Evolutionary conservation across 2,888 invertebrate genomes (phyloP).

Genomic region (Zhuqinia jingwanae): DNA sequence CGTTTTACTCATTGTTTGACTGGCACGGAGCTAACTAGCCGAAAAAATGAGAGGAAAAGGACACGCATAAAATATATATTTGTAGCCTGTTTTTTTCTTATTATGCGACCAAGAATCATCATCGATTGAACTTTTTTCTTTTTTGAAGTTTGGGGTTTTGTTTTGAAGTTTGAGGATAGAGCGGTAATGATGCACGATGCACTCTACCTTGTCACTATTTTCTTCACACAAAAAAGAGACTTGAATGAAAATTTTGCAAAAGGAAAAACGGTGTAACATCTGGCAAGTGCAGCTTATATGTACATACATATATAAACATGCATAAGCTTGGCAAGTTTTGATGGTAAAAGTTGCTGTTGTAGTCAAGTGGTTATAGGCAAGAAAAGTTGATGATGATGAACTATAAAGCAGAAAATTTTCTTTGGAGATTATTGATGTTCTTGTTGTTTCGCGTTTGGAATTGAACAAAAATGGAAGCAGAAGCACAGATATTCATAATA

Average conservation of each 20-base stretch:
- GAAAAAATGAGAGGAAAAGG: neutral
- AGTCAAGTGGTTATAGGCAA: slow-evolving; percentile 29
- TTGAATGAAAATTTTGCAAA: slow-evolving; percentile 63
- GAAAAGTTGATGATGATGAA: slow-evolving; percentile 24
- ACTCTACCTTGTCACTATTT: slow-evolving; percentile 18
- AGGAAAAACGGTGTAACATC: slow-evolving; percentile 55
- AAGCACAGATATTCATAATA: neutral
- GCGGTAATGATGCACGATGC: slow-evolving; percentile 51
- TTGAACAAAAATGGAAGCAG: neutral
- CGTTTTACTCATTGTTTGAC: slow-evolving; percentile 40
- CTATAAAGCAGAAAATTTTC: slow-evolving; percentile 56
- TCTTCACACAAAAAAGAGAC: slow-evolving; percentile 5
- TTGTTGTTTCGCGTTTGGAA: neutral
- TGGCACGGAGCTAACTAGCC: slow-evolving; percentile 35
- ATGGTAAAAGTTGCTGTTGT: neutral
- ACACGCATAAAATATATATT: neutral
- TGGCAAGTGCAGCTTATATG: slow-evolving; percentile 67
- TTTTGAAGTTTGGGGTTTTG: neutral
- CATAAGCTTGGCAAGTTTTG: slow-evolving; percentile 45
- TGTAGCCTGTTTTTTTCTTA: slow-evolving; percentile 19
- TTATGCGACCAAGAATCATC: slow-evolving; percentile 31
- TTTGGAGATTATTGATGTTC: slow-evolving; percentile 36
- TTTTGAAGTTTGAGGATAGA: slow-evolving; percentile 22
- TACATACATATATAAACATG: too few species aligned
- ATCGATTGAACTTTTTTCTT: slow-evolving; percentile 63